Evolutionary conservation across 2,797 vertebrate species (phyloP).

Genomic region (Clamator glandarius): DNA sequence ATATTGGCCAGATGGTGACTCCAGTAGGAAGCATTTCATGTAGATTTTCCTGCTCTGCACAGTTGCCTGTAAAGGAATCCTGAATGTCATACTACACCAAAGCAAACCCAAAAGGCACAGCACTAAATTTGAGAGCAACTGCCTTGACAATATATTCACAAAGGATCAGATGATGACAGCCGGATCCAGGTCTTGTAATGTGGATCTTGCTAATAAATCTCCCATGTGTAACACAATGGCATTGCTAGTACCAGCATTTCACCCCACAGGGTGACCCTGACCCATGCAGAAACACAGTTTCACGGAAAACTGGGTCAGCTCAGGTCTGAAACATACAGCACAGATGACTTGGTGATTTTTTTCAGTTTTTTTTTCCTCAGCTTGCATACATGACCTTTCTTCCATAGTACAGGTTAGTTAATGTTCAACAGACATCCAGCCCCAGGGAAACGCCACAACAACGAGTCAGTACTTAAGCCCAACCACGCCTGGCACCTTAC

Average conservation of each 20-base stretch:
- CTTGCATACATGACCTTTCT: conserved; percentile 15
- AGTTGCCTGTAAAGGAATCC: conserved; percentile 77
- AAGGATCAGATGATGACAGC: conserved; percentile 1
- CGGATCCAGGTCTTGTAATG: background rate
- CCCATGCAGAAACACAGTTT: background rate
- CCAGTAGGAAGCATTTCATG: conserved; percentile 68
- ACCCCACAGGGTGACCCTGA: background rate
- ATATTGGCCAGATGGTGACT: conserved; percentile 80
- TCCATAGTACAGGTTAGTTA: conserved; percentile 46
- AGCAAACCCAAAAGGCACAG: conserved; percentile 18
- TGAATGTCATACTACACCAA: conserved; percentile 66
- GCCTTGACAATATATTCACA: background rate
- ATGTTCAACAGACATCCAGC: conserved; percentile 24
- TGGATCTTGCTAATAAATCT: background rate
- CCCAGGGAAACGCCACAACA: accelerated
- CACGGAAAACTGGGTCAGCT: conserved; percentile 32
- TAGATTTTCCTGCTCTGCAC: conserved; percentile 55
- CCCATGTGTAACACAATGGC: background rate
- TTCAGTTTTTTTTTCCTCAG: background rate
- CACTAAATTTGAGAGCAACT: conserved; percentile 6
- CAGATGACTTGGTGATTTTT: background rate
- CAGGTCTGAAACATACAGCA: background rate
- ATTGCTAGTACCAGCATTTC: background rate
- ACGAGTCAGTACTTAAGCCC: background rate
- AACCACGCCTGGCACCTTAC: background rate